Evolutionary conservation across 2,797 vertebrate genomes (phyloP).

Genomic region (Prionace glauca): DNA sequence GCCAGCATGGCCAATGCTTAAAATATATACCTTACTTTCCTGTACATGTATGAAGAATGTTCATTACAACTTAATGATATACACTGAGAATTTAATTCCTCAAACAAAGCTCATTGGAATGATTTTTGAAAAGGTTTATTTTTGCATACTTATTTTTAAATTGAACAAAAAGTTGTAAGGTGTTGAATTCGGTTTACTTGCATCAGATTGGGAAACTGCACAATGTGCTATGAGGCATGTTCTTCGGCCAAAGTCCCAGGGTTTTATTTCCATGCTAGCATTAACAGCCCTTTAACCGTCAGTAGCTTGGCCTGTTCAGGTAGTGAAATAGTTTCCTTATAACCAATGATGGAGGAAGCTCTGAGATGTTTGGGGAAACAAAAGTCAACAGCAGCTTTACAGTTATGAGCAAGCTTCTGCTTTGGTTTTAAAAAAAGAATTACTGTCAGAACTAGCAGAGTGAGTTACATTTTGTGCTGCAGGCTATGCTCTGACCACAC

Average conservation of each 20-base stretch:
- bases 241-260: background rate
- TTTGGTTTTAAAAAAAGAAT: background rate
- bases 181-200: background rate
- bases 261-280: background rate
- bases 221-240: background rate
- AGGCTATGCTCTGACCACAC: background rate
- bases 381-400: background rate
- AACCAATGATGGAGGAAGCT: background rate
- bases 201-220: background rate
- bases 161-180: background rate
- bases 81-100: background rate
- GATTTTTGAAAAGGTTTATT: background rate
- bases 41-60: background rate
- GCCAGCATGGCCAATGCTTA: background rate
- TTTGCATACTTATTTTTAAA: background rate
- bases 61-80: background rate
- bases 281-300: background rate
- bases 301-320: background rate
- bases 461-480: background rate
- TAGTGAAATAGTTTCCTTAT: background rate
- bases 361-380: background rate
- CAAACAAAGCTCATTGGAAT: background rate
- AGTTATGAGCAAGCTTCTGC: background rate
- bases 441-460: background rate
- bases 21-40: background rate